Conservation (phyloP, 2,113 vertebrate genomes). For the Heterotilapia buettikoferi region DNA sequence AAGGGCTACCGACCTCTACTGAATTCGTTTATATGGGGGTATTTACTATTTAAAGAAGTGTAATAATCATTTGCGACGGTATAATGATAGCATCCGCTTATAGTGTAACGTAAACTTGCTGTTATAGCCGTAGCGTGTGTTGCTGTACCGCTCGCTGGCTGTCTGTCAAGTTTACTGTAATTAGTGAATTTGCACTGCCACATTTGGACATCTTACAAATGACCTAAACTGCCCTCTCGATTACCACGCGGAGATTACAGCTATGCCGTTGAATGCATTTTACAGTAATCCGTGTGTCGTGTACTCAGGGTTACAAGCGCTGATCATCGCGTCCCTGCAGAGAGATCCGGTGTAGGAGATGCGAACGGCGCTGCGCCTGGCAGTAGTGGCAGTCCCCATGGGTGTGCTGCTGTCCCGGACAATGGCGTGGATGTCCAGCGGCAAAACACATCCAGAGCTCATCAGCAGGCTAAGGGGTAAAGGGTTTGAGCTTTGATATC, state of each 20-base stretch:
- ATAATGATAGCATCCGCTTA: background rate
- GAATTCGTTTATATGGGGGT: background rate
- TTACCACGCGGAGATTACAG: background rate
- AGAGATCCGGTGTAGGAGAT: constrained; percentile 67
- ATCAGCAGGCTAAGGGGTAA: constrained; percentile 82
- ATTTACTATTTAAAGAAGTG: background rate
- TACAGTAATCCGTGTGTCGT: background rate
- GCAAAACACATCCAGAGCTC: constrained; percentile 81
- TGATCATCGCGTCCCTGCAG: constrained; percentile 13
- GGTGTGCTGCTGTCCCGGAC: constrained; percentile 81
- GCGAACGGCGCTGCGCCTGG: constrained; percentile 56
- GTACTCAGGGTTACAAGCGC: background rate
- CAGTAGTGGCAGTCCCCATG: constrained; percentile 74
- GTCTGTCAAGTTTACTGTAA: background rate
- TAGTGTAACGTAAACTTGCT: background rate
- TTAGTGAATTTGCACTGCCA: background rate
- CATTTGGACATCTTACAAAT: background rate
- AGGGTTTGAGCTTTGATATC: background rate
- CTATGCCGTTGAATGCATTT: background rate
- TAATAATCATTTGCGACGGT: background rate
- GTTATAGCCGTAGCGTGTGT: background rate
- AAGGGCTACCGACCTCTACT: background rate
- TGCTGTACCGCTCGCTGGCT: background rate
- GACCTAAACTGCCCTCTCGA: background rate
- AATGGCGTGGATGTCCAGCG: constrained; percentile 88